Evolutionary conservation across 2,113 vertebrate species (phyloP), one percentile per base, ranked within the genome.

Genomic region (Oxyruncus cristatus): DNA sequence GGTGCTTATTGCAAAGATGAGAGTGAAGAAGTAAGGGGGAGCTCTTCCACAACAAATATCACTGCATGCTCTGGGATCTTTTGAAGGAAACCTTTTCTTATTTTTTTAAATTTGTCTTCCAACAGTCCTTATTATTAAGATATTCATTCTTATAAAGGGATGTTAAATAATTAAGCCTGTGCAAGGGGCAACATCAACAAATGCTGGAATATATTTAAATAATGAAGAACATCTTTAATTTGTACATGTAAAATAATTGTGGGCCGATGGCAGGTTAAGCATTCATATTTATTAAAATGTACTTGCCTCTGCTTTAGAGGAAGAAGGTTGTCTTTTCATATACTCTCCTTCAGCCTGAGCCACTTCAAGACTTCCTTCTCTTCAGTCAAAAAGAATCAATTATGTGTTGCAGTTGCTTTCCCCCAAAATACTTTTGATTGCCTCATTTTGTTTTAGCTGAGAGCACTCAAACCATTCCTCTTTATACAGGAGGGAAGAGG

Each of bases 21-120:
- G 96, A 91, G 44, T 91, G 81, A 97, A 93, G 98, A 97, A 98
- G 98, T 98, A 97, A 98, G 98, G 98, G 98, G 98, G 98, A 98
- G 98, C 98, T 98, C 95, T 98, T 98, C 94, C 97, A 98, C 98
- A 97, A 98, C 97, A 97, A 98, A 98, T 98, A 92, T 89, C 65
- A 0, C 88, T 92, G 82, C 76, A 41, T 76, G 47, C 70, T 85
- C 85, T 74, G 86, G 79, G 85, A 96, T 97, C 87, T 98, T 98
- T 97, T 96, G 96, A 94, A 96, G 86, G 66, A 93, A 94, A 66
- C 50, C 20, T 46, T 80, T 86, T 80, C 81, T 82, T 24, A 59
- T 56, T 59, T 49, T 77, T 75, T 73, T 14, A 42, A 76, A 96
- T 63, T 73, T 85, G 15, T 83, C 78, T 97, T 97, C 84, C 78